phyloP scores from a whole-genome alignment of 1,140 invertebrate genomes.

The Temnothorax nylanderi region DNA sequence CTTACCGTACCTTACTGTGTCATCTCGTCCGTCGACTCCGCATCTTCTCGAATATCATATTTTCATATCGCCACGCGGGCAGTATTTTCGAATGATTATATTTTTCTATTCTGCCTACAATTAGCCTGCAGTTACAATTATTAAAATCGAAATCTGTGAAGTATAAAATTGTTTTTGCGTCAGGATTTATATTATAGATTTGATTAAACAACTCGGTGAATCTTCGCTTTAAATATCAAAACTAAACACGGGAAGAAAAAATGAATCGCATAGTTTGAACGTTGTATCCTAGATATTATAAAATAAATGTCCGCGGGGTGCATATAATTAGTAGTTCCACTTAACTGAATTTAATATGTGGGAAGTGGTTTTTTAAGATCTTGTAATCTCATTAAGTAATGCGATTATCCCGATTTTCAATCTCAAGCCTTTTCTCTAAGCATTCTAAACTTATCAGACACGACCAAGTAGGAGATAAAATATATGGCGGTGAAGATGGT shows the following conservation, averaged over 20 bases:
- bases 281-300: neutral
- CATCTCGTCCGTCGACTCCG: conserved; percentile 55
- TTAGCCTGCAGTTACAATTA: neutral
- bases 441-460: neutral
- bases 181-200: neutral
- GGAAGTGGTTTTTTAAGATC: neutral
- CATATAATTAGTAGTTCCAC: conserved; percentile 1
- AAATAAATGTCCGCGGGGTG: neutral
- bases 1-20: conserved; percentile 76
- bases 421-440: neutral
- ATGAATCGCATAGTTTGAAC: neutral
- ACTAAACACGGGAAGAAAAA: neutral
- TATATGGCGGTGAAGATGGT: conserved; percentile 16
- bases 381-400: conserved; percentile 11
- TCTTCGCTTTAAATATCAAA: neutral
- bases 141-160: neutral
- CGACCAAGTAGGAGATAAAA: conserved; percentile 12
- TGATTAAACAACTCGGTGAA: neutral
- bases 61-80: conserved; percentile 35
- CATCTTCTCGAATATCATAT: conserved; percentile 62
- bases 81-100: conserved; percentile 18
- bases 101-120: neutral
- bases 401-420: conserved; percentile 1
- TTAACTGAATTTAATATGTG: conserved; percentile 21
- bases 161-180: neutral